Evolutionary conservation across 2,113 vertebrate species (phyloP).

Genomic region (Cheirogaleus medius): DNA sequence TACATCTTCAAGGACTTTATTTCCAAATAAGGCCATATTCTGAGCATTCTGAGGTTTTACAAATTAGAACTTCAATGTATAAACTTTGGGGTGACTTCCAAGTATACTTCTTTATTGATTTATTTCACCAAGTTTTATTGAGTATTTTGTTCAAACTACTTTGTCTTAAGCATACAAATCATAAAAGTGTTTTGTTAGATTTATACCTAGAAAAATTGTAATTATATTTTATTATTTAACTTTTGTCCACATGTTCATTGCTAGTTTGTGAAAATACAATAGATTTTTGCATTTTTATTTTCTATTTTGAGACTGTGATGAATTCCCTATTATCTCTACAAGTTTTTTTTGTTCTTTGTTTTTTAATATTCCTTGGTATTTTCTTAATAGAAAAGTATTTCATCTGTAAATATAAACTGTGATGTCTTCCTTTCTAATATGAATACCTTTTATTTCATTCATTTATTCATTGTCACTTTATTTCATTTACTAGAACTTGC

Average conservation of each 20-base stretch:
- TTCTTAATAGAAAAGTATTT: neutral
- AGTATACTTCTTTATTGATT: neutral
- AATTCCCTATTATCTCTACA: neutral
- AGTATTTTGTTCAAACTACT: neutral
- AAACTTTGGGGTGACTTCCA: neutral
- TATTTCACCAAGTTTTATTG: neutral
- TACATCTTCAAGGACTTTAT: neutral
- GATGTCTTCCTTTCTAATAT: neutral
- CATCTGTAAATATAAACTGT: neutral
- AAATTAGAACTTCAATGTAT: neutral
- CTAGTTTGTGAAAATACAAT: neutral
- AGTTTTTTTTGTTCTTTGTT: neutral
- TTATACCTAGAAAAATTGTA: neutral
- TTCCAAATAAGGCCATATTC: neutral
- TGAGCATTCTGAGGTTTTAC: neutral
- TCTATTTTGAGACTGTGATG: neutral
- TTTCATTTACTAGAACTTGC: neutral
- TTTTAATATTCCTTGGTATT: neutral
- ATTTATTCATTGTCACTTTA: neutral
- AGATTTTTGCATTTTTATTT: neutral
- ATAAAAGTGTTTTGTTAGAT: neutral
- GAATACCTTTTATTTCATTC: neutral
- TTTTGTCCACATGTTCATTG: neutral
- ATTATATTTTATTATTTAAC: neutral
- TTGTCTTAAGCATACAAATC: neutral